phyloP scores from a whole-genome alignment of 2,113 vertebrate genomes.

The Myrmecophaga tridactyla region DNA sequence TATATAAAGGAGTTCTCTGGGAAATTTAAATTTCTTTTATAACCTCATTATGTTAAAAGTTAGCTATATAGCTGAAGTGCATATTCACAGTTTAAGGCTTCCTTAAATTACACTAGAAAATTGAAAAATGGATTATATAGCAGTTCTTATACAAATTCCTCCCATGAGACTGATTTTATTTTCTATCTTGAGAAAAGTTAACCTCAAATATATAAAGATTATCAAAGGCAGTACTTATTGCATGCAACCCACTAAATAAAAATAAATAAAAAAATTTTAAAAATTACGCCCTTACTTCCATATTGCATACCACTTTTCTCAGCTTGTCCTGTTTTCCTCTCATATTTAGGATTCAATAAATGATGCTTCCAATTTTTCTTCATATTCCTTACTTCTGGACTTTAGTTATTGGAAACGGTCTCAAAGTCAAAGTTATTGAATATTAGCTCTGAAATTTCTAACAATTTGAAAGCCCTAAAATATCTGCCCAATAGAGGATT shows the following conservation, averaged over 20 bases:
- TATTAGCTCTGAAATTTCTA: background rate
- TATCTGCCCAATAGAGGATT: background rate
- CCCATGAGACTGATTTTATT: background rate
- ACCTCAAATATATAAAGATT: background rate
- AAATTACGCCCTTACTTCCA: background rate
- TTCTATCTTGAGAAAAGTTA: background rate
- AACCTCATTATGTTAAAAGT: slow-evolving; percentile 43
- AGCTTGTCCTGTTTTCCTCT: background rate
- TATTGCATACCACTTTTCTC: background rate
- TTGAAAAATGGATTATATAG: background rate
- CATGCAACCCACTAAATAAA: background rate
- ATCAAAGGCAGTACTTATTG: background rate
- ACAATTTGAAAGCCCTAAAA: background rate
- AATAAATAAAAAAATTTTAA: background rate
- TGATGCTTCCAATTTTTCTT: background rate
- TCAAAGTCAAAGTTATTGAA: background rate
- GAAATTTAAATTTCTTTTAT: slow-evolving; percentile 64
- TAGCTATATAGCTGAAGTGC: background rate
- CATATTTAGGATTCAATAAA: background rate
- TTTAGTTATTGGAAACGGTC: background rate
- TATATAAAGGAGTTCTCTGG: background rate
- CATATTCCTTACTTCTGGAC: background rate
- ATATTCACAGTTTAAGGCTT: background rate
- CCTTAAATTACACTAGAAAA: slow-evolving; percentile 1
- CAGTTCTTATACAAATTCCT: background rate